Evolutionary conservation across 2,113 vertebrate species (phyloP).

Genomic region (Myotis davidii): DNA sequence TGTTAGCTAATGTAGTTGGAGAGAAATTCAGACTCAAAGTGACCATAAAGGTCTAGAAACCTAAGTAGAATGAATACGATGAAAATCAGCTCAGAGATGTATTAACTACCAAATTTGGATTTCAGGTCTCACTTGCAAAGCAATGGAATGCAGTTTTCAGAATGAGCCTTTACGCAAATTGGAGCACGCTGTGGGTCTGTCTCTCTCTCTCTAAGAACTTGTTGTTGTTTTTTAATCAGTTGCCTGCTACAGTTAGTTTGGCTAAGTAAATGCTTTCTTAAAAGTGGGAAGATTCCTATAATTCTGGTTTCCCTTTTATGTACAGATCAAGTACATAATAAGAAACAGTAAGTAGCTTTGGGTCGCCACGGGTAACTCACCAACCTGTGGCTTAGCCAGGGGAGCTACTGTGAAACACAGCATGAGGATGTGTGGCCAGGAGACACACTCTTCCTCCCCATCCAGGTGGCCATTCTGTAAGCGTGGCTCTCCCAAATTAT

Average conservation of each 20-base stretch:
- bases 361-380: not conserved
- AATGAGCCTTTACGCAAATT: not conserved
- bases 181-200: not conserved
- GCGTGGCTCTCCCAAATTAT: not conserved
- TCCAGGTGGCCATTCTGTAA: not conserved
- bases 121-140: not conserved
- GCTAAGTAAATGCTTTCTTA: constrained; percentile 14
- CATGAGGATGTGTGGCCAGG: not conserved
- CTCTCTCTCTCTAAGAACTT: not conserved
- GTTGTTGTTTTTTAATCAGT: constrained; percentile 4
- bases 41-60: not conserved
- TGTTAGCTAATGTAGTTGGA: not conserved
- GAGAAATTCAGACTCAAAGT: constrained; percentile 37
- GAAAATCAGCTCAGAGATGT: not conserved
- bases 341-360: not conserved
- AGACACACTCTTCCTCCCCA: rapidly evolving
- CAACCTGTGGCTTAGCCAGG: not conserved
- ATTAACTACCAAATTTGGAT: not conserved
- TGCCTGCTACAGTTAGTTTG: not conserved
- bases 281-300: not conserved
- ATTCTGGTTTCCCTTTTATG: constrained; percentile 48
- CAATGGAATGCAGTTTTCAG: constrained; percentile 18
- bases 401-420: not conserved
- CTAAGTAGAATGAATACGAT: not conserved
- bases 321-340: constrained; percentile 21